A percentile compares a stretch with the other conserved stretches of the same genome.
Evolutionary conservation across 2,797 vertebrate genomes (phyloP).

Genomic region (Coilia nasus): DNA sequence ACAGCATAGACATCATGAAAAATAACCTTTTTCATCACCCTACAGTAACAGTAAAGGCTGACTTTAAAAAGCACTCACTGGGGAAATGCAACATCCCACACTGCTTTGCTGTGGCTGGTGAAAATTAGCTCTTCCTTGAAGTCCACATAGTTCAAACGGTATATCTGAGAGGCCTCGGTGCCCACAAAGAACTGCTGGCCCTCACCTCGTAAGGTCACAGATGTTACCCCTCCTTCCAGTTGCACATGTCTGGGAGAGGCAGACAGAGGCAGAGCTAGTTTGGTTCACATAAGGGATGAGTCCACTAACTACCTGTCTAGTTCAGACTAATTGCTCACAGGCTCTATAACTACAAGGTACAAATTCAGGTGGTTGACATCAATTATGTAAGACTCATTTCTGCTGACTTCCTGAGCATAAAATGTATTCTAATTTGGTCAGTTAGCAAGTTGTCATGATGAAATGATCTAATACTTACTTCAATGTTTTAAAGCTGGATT

Average conservation of each 20-base stretch:
- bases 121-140: constrained; percentile 83
- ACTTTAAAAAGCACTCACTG: constrained; percentile 63
- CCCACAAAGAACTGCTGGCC: constrained; percentile 85
- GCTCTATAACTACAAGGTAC: neutral
- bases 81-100: constrained; percentile 80
- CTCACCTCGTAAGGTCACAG: constrained; percentile 78
- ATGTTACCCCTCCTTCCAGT: constrained; percentile 84
- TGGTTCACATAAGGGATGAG: too few species aligned
- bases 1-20: neutral
- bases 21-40: neutral
- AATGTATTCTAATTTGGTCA: neutral
- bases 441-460: neutral
- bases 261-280: too few species aligned
- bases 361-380: neutral
- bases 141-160: constrained; percentile 70
- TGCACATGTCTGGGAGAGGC: constrained; percentile 72
- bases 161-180: constrained; percentile 83
- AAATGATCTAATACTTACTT: constrained; percentile 73
- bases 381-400: too few species aligned
- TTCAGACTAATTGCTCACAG: neutral
- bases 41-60: neutral
- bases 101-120: constrained; percentile 78
- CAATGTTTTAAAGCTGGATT: constrained; percentile 78
- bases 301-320: too few species aligned
- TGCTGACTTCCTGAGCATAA: neutral